Conservation (phyloP, 2,797 vertebrate species). For the Babyrousa celebensis region DNA sequence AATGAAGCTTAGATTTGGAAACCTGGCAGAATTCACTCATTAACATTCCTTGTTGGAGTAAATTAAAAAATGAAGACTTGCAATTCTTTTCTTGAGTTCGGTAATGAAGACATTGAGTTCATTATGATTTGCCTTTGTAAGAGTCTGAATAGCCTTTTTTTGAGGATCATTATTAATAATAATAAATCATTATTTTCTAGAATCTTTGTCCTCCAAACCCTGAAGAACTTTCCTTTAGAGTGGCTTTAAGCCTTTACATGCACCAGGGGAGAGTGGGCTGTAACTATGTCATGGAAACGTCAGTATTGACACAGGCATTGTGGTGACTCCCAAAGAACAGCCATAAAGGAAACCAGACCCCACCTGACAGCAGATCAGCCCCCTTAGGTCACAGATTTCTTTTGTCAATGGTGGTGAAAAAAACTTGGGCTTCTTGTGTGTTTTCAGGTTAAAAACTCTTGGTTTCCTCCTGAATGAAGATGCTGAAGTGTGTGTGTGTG, state of each 20-base stretch:
- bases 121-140: slow-evolving; percentile 46
- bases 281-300: slow-evolving; percentile 75
- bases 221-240: slow-evolving; percentile 55
- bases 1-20: slow-evolving; percentile 44
- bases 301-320: slow-evolving; percentile 54
- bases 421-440: neutral
- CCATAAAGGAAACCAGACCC: slow-evolving; percentile 55
- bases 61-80: slow-evolving; percentile 31
- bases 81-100: slow-evolving; percentile 31
- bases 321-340: slow-evolving; percentile 6
- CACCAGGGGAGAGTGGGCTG: neutral
- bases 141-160: slow-evolving; percentile 32
- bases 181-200: slow-evolving; percentile 71
- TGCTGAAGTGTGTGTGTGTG: neutral
- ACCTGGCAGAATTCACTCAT: slow-evolving; percentile 43
- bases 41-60: slow-evolving; percentile 54
- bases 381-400: neutral
- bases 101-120: slow-evolving; percentile 45
- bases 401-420: slow-evolving; percentile 51
- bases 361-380: slow-evolving; percentile 58
- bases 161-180: neutral
- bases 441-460: slow-evolving; percentile 75
- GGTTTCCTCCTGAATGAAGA: slow-evolving; percentile 58
- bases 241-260: slow-evolving; percentile 1
- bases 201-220: slow-evolving; percentile 44